Base-by-base conservation (phyloP, 2,113 vertebrate species). In the Melanocharis versteri region DNA sequence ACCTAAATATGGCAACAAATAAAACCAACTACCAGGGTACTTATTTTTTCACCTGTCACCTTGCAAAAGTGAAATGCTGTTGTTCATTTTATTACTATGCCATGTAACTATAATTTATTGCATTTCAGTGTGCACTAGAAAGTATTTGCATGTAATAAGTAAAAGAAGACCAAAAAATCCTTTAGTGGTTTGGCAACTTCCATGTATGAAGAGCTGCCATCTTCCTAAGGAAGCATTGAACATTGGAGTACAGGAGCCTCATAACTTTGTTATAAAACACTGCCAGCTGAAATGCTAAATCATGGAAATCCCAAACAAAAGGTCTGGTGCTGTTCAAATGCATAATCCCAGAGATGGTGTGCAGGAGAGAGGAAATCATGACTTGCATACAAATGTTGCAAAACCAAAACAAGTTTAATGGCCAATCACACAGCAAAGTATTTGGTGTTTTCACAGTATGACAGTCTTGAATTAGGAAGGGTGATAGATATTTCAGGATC, bases 281-380 rank as follows among this genome's bases (percentile, higher is more conserved):
- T 71, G 65, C 14, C 76, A 83, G 70, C 56, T 92, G 83, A 95
- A 88, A 88, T 87, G 79, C 47, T 93, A 65, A 69, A 39, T 94
- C 65, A 26, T 71, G 53, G 65, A 69, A 94, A 86, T 94, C 54
- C 44, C 75, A 88, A 87, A 85, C 44, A 85, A 94, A 89, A 71
- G 40, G 50, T 92, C 60, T 85, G 33, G 9, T 73, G 39, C 56
- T 42, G 21, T 62, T 57, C 50, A 89, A 75, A 69, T 31, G 11
- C 33, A 15, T 69, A 56, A n/a, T 84, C 50, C 30, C 35, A 82
- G 84, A 94, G 20, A 68, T 2, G 15, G 27, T 17, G 10, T 82
- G 50, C 50, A 62, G 19, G 40, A 77, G 28, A 90, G 16, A 80
- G 9, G 39, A 65, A 89, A 75, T 80, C 47, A 58, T 78, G 54